Evolutionary conservation across 2,113 vertebrate species (phyloP).

Genomic region (Protobothrops mucrosquamatus): DNA sequence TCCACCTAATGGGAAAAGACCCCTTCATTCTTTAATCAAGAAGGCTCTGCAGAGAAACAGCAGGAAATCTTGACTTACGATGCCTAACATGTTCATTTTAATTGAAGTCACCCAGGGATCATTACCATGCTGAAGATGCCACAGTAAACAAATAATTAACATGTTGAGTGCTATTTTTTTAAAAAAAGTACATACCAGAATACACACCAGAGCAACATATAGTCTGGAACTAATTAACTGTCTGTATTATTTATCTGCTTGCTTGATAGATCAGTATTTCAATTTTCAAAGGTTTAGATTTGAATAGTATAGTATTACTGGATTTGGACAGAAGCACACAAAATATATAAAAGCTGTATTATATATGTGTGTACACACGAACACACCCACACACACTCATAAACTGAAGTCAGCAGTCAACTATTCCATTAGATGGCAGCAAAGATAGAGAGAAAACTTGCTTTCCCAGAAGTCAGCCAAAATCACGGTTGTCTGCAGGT

Average conservation of each 20-base stretch:
- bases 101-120: background rate
- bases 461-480: background rate
- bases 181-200: background rate
- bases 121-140: background rate
- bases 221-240: background rate
- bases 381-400: background rate
- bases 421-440: background rate
- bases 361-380: background rate
- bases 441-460: background rate
- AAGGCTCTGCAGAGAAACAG: constrained; percentile 17
- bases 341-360: background rate
- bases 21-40: constrained; percentile 38
- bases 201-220: background rate
- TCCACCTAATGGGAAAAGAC: constrained; percentile 24
- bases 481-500: background rate
- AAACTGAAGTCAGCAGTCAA: background rate
- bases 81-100: background rate
- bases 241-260: background rate
- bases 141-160: background rate
- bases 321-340: background rate
- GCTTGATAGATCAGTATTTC: background rate
- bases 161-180: background rate
- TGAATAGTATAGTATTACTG: background rate
- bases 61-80: constrained; percentile 19
- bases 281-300: background rate